These are phyloP conservation scores for Nilaparvata lugens DNA, from an alignment of 1,140 invertebrate species.

Conservation along the genomic window DNA sequence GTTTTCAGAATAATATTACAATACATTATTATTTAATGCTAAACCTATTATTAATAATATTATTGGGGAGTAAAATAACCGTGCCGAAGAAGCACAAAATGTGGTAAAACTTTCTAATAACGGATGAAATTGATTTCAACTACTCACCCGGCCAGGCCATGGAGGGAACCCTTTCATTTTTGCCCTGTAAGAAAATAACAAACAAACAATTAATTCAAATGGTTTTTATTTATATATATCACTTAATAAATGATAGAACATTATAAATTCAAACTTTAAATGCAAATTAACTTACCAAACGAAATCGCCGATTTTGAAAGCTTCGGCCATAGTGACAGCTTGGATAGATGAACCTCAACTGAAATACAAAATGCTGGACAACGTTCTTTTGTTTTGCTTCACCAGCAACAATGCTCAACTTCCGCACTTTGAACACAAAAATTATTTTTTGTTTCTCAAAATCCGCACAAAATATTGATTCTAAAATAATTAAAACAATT, in stretches of 20 bases:
- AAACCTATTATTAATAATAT: background rate
- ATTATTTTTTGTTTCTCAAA: too few species aligned
- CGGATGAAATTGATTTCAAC: background rate
- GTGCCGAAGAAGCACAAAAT: background rate
- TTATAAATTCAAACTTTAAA: slow-evolving; percentile 13
- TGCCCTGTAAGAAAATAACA: slow-evolving; percentile 45
- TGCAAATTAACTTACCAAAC: slow-evolving; percentile 52
- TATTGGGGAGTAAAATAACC: background rate
- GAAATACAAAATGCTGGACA: slow-evolving; percentile 1
- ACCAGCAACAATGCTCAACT: too few species aligned
- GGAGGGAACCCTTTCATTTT: slow-evolving; percentile 93
- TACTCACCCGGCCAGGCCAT: slow-evolving; percentile 86
- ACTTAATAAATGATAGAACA: background rate
- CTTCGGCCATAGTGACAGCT: slow-evolving; percentile 41
- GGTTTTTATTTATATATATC: background rate
- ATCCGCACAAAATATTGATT: too few species aligned
- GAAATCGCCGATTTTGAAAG: slow-evolving; percentile 60
- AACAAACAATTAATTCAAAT: slow-evolving; percentile 7
- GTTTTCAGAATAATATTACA: background rate
- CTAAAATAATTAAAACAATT: too few species aligned
- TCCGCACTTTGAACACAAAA: too few species aligned
- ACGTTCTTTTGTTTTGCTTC: slow-evolving; percentile 2
- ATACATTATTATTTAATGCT: background rate
- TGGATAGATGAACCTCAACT: slow-evolving; percentile 10
- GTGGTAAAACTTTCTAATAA: background rate